phyloP scores from a whole-genome alignment of 37 sponge, comb jelly and placozoan species.

The Oopsacas minuta region DNA sequence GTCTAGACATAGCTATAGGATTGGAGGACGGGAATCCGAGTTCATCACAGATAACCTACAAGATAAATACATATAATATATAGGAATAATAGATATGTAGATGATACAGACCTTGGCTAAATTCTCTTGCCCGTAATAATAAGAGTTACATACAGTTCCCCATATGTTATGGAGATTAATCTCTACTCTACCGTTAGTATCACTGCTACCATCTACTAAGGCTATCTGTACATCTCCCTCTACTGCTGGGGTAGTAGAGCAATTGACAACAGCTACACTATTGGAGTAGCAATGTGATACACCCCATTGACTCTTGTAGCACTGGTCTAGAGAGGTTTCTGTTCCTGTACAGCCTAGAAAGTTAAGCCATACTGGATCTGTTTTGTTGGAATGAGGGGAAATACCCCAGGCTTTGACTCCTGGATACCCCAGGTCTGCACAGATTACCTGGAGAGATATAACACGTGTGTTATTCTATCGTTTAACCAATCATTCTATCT shows the following conservation, averaged over 20 bases:
- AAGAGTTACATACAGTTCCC: neutral
- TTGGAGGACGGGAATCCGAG: neutral
- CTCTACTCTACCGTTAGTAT: neutral
- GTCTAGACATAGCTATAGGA: neutral
- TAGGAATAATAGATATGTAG: too few relatives aligned
- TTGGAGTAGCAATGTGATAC: neutral
- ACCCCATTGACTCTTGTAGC: neutral
- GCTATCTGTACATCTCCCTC: neutral
- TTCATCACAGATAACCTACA: neutral
- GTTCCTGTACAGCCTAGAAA: neutral
- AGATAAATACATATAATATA: neutral
- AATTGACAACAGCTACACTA: neutral
- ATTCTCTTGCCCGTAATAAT: neutral
- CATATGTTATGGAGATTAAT: neutral
- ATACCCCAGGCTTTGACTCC: neutral
- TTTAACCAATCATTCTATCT: too few relatives aligned
- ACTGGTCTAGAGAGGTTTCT: neutral
- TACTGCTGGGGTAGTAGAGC: neutral
- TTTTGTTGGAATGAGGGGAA: neutral
- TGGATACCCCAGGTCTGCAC: neutral
- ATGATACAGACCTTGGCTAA: neutral
- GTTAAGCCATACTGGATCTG: neutral
- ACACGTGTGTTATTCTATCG: too few relatives aligned
- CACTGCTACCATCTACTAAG: neutral
- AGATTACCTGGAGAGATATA: neutral